phyloP scores from a whole-genome alignment of 53 echinoderm and acorn worm species.

The Zoroaster sp. region DNA sequence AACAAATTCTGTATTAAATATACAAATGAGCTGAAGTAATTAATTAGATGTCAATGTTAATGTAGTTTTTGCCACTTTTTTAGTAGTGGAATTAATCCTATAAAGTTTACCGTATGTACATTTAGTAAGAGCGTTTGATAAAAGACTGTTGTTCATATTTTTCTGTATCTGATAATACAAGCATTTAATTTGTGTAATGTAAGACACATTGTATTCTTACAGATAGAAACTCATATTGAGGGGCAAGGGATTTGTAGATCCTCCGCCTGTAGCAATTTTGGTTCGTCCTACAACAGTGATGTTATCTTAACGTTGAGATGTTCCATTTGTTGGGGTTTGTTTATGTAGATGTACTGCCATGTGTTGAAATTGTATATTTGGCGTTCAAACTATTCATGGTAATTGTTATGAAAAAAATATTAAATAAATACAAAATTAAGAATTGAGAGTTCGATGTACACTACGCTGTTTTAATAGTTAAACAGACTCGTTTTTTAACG shows the following conservation, averaged over 20 bases:
- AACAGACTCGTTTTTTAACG: constrained; percentile 25
- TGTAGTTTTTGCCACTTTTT: constrained; percentile 14
- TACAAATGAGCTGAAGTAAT: neutral
- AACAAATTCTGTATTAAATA: neutral
- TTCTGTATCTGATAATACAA: constrained; percentile 25
- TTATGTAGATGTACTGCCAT: constrained; percentile 3
- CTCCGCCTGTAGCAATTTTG: neutral
- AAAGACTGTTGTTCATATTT: constrained; percentile 57
- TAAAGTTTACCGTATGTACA: constrained; percentile 54
- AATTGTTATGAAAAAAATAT: constrained; percentile 29
- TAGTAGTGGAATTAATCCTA: neutral
- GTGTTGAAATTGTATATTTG: neutral
- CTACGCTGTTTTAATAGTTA: constrained; percentile 31
- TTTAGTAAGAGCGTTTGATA: constrained; percentile 60
- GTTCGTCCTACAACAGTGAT: constrained; percentile 38
- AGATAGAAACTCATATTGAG: constrained; percentile 17
- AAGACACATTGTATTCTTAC: neutral
- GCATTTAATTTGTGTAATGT: neutral
- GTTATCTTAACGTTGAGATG: constrained; percentile 41
- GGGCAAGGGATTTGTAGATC: neutral
- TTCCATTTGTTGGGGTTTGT: neutral
- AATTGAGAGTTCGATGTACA: constrained; percentile 22
- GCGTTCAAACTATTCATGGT: constrained; percentile 39
- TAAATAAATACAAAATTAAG: neutral
- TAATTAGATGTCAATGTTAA: neutral